Evolutionary conservation across 2,113 vertebrate genomes (phyloP), one percentile per base, ranked within the genome.

Genomic region (Pedetes capensis): DNA sequence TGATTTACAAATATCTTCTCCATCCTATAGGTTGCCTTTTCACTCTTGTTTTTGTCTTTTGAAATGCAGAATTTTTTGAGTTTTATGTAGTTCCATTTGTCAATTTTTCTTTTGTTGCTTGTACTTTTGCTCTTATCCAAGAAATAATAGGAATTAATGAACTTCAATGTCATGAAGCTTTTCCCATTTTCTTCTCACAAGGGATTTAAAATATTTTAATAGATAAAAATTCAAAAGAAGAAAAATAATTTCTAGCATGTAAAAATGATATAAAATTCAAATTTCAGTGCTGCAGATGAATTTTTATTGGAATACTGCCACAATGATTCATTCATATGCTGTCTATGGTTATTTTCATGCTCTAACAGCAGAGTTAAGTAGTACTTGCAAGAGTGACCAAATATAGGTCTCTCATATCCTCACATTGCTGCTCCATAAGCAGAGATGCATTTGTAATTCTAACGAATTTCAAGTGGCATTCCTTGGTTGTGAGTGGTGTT

Each of bases 101-200:
- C 8, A 34, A 83, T 88, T 89, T 66, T 89, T 86, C 68, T 81
- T 87, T 90, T 61, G 34, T 71, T 85, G 55, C 34, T 64, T 89
- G 49, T n/a, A 22, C 49, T 86, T 89, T 72, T 23, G n/a, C 22
- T 42, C 34, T 87, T 78, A 71, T 34, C 25, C 34, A 78, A 72
- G 39, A 57, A 96, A 81, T 91, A n/a, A n/a, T 27, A 57, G 20
- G 22, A 9, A 22, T 72, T n/a, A n/a, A n/a, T n/a, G n/a, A 83
- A 88, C 8, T 83, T 37, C 37, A n/a, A 25, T 53, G 42, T 87
- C 18, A 63, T 61, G 14, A 93, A 91, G 5, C 75, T 47, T 29
- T 14, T 12, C 29, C 14, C 64, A 11, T 84, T 87, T 82, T 88
- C 51, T 87, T 63, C 32, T 69, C 29, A 0, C 74, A 63, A 76